Evolutionary conservation across 2,797 vertebrate genomes (phyloP), one percentile per base, ranked within the genome.

Genomic region (Tokudaia tokunoshimensis): DNA sequence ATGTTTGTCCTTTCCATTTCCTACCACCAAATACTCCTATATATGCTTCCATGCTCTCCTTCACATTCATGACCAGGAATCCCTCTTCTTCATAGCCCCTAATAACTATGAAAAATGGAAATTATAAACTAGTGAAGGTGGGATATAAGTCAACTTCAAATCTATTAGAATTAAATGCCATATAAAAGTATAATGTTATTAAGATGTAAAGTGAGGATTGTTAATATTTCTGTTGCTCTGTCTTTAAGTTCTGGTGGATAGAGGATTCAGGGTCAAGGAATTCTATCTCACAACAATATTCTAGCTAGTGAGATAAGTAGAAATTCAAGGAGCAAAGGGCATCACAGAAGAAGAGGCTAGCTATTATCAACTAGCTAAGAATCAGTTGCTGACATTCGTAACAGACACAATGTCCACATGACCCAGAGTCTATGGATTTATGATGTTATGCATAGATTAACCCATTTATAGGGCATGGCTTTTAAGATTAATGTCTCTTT

Each of bases 341-440:
- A 3, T 14, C n/a, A 34, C 9, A 4, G 9, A 50, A 74, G 2
- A 2, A n/a, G 31, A 24, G 47, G 3, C 41, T 41, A 4, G 1
- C 15, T 41, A 41, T 41, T 41, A 41, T 44, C 22, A 50, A 0
- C 6, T 14, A 26, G 14, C 3, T 52, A 52, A 17, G 2, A 50
- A 26, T 24, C 55, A 44, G 31, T 2, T 13, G 9, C 44, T n/a
- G 44, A 4, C 19, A 41, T 19, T 8, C 0, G 0, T 10, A 55
- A 41, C 3, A 44, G 1, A 44, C 24, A 0, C 63, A 41, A 6
- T 41, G 12, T 31, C 41, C 7, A 63, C 22, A 70, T 3, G 37
- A n/a, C 10, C 31, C 31, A 24, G 7, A 63, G 17, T n/a, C 57
- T 17, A 89, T 22, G 37, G 34, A 63, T 15, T 31, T 20, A 65